Evolutionary conservation across 2,888 invertebrate species (phyloP).

Genomic region (Catocala sponsa): DNA sequence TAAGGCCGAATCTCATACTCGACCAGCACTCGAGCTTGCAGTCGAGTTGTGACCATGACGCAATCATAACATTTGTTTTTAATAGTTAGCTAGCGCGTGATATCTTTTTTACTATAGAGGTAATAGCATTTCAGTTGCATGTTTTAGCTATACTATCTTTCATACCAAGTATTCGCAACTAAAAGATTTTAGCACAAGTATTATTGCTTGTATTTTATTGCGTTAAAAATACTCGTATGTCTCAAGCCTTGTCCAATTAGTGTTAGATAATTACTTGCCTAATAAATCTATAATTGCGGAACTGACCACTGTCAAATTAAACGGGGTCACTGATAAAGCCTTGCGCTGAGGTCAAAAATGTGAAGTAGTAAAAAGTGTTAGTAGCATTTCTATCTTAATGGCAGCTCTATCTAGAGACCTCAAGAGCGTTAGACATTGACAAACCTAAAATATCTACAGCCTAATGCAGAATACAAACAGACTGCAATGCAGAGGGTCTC

Average conservation of each 20-base stretch:
- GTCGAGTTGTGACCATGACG: too few relatives aligned
- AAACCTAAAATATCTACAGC: too few relatives aligned
- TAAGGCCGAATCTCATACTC: too few relatives aligned
- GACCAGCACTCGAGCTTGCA: too few relatives aligned
- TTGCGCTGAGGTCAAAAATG: constrained; percentile 33
- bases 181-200: background rate
- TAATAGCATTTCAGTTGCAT: background rate
- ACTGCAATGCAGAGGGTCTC: too few relatives aligned
- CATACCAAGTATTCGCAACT: background rate
- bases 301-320: constrained; percentile 31
- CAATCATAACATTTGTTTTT: too few relatives aligned
- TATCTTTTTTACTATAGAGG: too few relatives aligned
- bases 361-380: constrained; percentile 17
- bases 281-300: constrained; percentile 30
- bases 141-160: background rate
- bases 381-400: too few relatives aligned
- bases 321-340: constrained; percentile 34
- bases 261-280: constrained; percentile 4
- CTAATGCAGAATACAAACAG: too few relatives aligned
- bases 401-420: too few relatives aligned
- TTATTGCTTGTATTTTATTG: constrained; percentile 4
- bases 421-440: too few relatives aligned
- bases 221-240: constrained; percentile 13
- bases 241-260: constrained; percentile 19
- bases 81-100: too few relatives aligned